Evolutionary conservation across 2,797 vertebrate species (phyloP).

Genomic region (Poeciliopsis turneri): DNA sequence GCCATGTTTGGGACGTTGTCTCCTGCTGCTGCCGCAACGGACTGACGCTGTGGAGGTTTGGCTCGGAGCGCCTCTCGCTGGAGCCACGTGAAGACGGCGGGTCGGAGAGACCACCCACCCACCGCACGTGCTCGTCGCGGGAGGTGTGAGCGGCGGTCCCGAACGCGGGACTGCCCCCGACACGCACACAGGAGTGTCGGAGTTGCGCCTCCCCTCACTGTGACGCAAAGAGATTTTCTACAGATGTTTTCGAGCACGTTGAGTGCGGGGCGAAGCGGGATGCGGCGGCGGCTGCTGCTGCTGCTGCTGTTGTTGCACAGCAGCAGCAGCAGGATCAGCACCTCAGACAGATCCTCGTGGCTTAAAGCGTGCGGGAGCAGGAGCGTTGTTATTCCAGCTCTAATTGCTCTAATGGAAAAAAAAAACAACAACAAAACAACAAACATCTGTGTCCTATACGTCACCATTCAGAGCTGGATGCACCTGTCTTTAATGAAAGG

Average conservation of each 20-base stretch:
- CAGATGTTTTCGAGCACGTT: conserved; percentile 45
- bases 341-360: conserved; percentile 54
- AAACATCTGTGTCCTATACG: conserved; percentile 3
- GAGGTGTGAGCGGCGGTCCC: conserved; percentile 12
- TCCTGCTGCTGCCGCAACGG: conserved; percentile 55
- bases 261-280: conserved; percentile 48
- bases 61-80: conserved; percentile 48
- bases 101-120: conserved; percentile 64
- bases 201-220: conserved; percentile 18
- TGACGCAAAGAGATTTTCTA: conserved; percentile 43
- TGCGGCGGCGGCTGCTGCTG: conserved; percentile 55
- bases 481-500: not conserved
- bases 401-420: not conserved
- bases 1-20: conserved; percentile 71
- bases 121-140: conserved; percentile 73
- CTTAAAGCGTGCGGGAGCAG: conserved; percentile 45
- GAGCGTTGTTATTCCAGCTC: not conserved
- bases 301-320: no score
- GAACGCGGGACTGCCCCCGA: conserved; percentile 44
- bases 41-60: conserved; percentile 46
- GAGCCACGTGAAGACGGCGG: conserved; percentile 76
- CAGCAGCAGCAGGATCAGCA: conserved; percentile 60
- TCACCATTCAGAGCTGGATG: conserved; percentile 33
- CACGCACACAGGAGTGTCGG: conserved; percentile 11
- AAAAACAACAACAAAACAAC: no score